Base-by-base conservation (phyloP, 1,140 invertebrate genomes). In the Branchinecta lynchi region DNA sequence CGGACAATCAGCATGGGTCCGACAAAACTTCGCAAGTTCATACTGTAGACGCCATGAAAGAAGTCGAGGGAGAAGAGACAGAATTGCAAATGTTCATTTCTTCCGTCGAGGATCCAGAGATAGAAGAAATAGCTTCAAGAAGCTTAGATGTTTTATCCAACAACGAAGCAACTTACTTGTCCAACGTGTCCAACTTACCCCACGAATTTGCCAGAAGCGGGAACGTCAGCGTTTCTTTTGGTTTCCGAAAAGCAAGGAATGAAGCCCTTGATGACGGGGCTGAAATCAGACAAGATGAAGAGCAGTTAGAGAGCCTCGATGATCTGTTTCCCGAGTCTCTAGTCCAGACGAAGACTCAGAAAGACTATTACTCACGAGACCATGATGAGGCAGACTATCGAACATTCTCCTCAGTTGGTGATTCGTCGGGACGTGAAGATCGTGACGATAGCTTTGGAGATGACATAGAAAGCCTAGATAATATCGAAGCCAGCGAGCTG, bases 351-450 rank as follows among this genome's bases (percentile, higher is more conserved):
- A 20, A 60, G 12, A 32, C 32, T 32, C 32, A 32, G 32, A 32
- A 32, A 32, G 51, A 60, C 51, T 60, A 12, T 20, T 60, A 15
- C 51, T 12, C 12, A 60, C 12, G 12, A 12, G 12, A 12, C 17
- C 12, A 60, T 20, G 12, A 12, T 15, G 2, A 60, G 17, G 12
- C 12, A 20, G 51, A 60, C 51, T 60, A 60, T 60, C 17, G 1
- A 60, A 60, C 51, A 60, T 60, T 60, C 51, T 60, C 51, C 51
- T 60, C 51, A 12, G 17, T 60, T 20, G 51, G 51, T 12, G 51
- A 60, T 60, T 32, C 32, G 32, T 32, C 32, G 32, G 32, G 32
- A 32, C 32, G 32, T 32, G 51, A 15, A 60, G 12, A 60, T 60
- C 51, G 2, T 60, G 51, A 60, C 6, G 17, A 60, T 20, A 60